Evolutionary conservation across 2,888 invertebrate species (phyloP), one percentile per base, ranked within the genome.

Genomic region (Phragmatobia fuliginosa): DNA sequence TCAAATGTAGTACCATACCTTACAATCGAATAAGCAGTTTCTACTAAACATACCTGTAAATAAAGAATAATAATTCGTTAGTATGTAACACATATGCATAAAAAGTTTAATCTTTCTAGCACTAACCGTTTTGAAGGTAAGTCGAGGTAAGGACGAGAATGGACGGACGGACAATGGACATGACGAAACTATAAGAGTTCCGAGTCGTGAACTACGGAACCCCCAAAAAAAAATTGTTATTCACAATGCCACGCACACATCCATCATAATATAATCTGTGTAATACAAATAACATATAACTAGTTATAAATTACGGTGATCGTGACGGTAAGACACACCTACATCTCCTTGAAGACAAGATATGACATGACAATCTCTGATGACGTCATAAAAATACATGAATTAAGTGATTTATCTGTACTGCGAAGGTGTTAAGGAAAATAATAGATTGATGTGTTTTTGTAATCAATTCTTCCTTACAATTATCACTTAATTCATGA

Each of bases 271-370:
- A 3, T 25, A 25, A n/a, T 52, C 8, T 52, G 11, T 25, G 28
- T 25, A 28, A 28, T 56, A 56, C 56, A 56, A 28, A 16, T 56
- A 56, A 56, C 56, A 56, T 14, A 56, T 1, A 25, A 6, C 16
- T 49, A 6, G 18, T 52, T 28, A 11, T 32, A 61, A 38, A 69
- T 71, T 68, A 75, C 66, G 67, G 14, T 11, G 14, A 56, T 56
- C 67, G 64, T 72, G 78, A 75, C 71, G 73, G 63, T 3, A 16
- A n/a, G 81, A 81, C 80, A 81, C 81, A 81, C 81, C 81, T 75
- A 78, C 81, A 62, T 60, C 59, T 61, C 82, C 81, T 81, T 80
- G 82, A 59, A 60, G 28, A 28, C 28, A 28, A 56, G 56, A 28
- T 5, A 52, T n/a, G 65, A 31, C 25, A 32, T 80, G 81, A 79